A percentile compares a stretch with the other conserved stretches of the same genome.
These are phyloP conservation scores for Arctia plantaginis DNA, from an alignment of 2,888 invertebrate genomes.

Conservation along the genomic window DNA sequence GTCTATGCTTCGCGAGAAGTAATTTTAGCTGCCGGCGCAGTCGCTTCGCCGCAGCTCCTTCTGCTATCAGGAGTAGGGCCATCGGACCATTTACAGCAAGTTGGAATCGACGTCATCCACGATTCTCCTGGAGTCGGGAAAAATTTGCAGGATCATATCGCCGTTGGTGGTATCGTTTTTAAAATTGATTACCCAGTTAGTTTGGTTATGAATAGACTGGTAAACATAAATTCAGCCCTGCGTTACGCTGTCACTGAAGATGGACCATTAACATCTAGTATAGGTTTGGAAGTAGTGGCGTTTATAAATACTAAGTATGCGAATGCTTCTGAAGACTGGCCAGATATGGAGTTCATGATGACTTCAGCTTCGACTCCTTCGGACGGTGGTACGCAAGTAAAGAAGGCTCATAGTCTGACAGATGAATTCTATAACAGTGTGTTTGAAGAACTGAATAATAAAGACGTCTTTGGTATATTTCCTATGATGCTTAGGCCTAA, in stretches of 20 bases:
- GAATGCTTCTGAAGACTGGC: conserved; percentile 95
- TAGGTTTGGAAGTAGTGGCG: conserved; percentile 95
- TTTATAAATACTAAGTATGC: conserved; percentile 96
- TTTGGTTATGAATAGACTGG: conserved; percentile 92
- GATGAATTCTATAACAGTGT: conserved; percentile 93
- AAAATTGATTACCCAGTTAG: conserved; percentile 93
- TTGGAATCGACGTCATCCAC: conserved; percentile 90
- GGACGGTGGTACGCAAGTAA: conserved; percentile 93
- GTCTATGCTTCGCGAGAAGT: conserved; percentile 92
- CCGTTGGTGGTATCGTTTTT: conserved; percentile 94
- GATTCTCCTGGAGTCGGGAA: conserved; percentile 94
- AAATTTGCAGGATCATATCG: conserved; percentile 96
- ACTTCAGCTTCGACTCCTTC: conserved; percentile 93
- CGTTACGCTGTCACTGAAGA: conserved; percentile 94
- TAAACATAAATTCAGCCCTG: conserved; percentile 93
- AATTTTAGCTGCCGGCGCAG: conserved; percentile 94
- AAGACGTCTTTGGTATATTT: conserved; percentile 93
- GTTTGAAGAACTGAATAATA: conserved; percentile 89
- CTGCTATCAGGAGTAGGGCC: conserved; percentile 97
- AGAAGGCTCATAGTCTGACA: conserved; percentile 92
- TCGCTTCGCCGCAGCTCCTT: conserved; percentile 96
- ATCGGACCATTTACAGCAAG: conserved; percentile 89
- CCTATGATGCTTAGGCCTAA: conserved; percentile 96
- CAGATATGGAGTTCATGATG: conserved; percentile 96
- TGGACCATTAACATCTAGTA: conserved; percentile 94